Evolutionary conservation across 2,113 vertebrate genomes (phyloP), one percentile per base, ranked within the genome.

Genomic region (Etheostoma cragini): DNA sequence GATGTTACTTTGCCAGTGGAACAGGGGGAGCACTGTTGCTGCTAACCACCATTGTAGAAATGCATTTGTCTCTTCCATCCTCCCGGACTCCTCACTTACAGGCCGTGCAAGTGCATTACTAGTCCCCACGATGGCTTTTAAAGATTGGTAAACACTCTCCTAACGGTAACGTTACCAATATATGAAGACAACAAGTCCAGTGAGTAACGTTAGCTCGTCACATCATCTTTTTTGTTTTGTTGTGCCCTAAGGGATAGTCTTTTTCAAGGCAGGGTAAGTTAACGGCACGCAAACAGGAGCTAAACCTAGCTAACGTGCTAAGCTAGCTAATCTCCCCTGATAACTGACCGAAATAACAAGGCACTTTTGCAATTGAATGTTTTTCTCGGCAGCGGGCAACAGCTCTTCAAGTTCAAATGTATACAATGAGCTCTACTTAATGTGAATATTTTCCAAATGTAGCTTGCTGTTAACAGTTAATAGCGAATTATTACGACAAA

Each of bases 291-390:
- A 81, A 66, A 47, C 16, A 10, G 69, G n/a, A 71, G 87, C 87
- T 90, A 86, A 83, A 47, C 22, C n/a, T 15, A 64, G 90, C 89
- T 91, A 93, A 67, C 22, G 33, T 72, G 88, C 90, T 88, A 91
- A 81, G 90, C 92, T 93, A 81, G 90, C 92, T 93, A 93, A 94
- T 92, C 92, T 90, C 89, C 87, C 82, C 52, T 72, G 85, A 87
- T 82, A 82, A 87, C 78, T 68, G 65, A 81, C 68, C 87, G 85
- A 22, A 79, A 78, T 85, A 88, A 89, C 88, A 86, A 81, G 68
- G 76, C 70, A 75, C 53, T 68, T 85, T 54, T 17, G 13, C 63
- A 26, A 0, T 60, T 67, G 1, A 56, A 22, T 21, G 49, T 73
- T 76, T 78, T 54, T 65, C 12, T 72, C 58, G 7, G 33, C 30